These are phyloP conservation scores for Drosophila fungiperda DNA, from an alignment of 2,888 invertebrate species.

Conservation along the genomic window DNA sequence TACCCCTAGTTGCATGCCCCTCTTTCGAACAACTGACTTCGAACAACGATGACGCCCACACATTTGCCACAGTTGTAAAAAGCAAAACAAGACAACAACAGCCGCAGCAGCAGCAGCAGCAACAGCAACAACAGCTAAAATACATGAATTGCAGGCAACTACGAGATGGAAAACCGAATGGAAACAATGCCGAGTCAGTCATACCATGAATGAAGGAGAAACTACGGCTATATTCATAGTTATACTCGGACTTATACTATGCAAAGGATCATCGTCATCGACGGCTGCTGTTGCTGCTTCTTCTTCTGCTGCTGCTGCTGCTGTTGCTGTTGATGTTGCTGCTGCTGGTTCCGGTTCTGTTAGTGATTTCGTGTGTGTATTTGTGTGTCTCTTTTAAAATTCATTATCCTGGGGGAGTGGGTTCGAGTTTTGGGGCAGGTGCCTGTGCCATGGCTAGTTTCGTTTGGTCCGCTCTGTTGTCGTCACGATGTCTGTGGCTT, in stretches of 20 bases:
- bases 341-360: constrained; percentile 18
- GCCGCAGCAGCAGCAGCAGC: constrained; percentile 28
- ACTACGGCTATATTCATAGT: constrained; percentile 43
- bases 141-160: constrained; percentile 62
- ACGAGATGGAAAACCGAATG: constrained; percentile 13
- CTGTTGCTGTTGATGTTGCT: constrained; percentile 9
- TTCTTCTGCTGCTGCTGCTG: constrained; percentile 5
- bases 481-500: constrained; percentile 76
- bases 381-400: constrained; percentile 21
- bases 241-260: constrained; percentile 55
- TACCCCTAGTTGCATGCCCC: constrained; percentile 34
- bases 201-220: constrained; percentile 78
- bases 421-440: constrained; percentile 19
- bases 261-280: constrained; percentile 69
- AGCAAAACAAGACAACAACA: constrained; percentile 30
- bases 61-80: constrained; percentile 47
- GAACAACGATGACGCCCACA: constrained; percentile 76
- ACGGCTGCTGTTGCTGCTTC: constrained; percentile 23
- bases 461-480: constrained; percentile 45
- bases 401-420: constrained; percentile 26
- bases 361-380: constrained; percentile 6
- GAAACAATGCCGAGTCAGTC: constrained; percentile 17
- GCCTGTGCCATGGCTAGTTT: constrained; percentile 15
- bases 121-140: constrained; percentile 22
- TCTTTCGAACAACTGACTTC: constrained; percentile 53